Percentiles rank a stretch among this genome's conserved stretches.
Conservation (phyloP, 2,113 vertebrate species). For the Amazona guildingii region DNA sequence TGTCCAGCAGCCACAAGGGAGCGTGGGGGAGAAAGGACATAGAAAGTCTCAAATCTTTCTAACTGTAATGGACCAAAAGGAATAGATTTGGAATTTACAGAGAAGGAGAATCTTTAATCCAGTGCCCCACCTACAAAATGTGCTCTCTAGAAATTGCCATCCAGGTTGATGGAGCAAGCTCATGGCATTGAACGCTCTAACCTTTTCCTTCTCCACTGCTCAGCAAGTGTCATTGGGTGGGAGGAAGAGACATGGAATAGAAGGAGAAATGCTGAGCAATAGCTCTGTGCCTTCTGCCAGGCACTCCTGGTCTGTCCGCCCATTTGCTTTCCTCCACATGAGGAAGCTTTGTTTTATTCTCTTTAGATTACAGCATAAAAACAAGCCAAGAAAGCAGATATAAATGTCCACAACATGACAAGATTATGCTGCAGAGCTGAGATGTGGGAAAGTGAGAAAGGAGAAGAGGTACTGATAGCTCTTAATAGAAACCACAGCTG, state of each 20-base stretch:
- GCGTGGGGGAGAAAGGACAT: fast-evolving
- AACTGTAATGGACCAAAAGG: neutral
- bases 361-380: neutral
- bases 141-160: neutral
- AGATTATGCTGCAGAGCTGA: neutral
- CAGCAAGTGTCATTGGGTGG: neutral
- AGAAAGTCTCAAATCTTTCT: neutral
- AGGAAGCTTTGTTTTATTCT: neutral
- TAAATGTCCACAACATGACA: neutral
- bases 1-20: neutral
- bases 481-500: neutral
- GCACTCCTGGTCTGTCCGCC: neutral
- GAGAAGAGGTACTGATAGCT: neutral
- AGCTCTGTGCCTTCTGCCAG: slow-evolving; percentile 32
- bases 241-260: neutral
- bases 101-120: neutral
- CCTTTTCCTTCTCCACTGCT: neutral
- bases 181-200: fast-evolving
- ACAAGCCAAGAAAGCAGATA: neutral
- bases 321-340: neutral
- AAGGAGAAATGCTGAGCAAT: neutral
- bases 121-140: neutral
- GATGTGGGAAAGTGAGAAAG: neutral
- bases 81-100: neutral
- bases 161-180: neutral